Evolutionary conservation across 2,113 vertebrate genomes (phyloP).

Genomic region (Pteruthius melanotis): DNA sequence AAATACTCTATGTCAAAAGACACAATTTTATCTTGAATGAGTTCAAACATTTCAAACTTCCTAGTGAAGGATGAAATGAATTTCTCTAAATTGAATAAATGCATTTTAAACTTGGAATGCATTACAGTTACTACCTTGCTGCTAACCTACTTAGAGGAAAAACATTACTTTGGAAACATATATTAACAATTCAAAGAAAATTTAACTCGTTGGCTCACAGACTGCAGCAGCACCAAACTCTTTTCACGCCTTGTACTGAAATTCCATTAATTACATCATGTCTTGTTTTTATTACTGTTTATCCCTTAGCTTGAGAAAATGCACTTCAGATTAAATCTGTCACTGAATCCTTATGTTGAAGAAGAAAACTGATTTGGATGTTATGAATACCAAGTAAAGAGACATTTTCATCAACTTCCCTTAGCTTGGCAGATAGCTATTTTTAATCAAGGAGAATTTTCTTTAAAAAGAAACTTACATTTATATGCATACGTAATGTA

Average conservation of each 20-base stretch:
- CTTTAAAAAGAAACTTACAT: not conserved
- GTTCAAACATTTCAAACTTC: not conserved
- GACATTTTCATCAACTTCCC: not conserved
- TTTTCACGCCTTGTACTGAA: not conserved
- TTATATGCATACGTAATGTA: not conserved
- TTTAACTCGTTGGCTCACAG: not conserved
- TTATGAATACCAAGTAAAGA: not conserved
- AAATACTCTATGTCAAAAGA: not conserved
- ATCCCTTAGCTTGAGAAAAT: not conserved
- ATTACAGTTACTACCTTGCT: not conserved
- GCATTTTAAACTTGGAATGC: conserved; percentile 1
- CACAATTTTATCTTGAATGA: not conserved
- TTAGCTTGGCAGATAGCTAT: not conserved
- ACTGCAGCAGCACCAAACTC: not conserved
- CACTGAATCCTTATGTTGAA: not conserved
- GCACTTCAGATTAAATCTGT: not conserved
- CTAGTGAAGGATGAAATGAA: not conserved
- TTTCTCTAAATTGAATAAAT: conserved; percentile 25
- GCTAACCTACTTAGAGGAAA: conserved; percentile 33
- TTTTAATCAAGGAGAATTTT: not conserved
- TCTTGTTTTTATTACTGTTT: conserved; percentile 27
- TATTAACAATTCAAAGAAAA: conserved; percentile 37
- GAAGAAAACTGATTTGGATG: not conserved
- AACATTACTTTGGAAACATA: not conserved
- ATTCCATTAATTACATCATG: not conserved